Conservation (phyloP, 2,888 invertebrate species). For the Andrena flavipes region DNA sequence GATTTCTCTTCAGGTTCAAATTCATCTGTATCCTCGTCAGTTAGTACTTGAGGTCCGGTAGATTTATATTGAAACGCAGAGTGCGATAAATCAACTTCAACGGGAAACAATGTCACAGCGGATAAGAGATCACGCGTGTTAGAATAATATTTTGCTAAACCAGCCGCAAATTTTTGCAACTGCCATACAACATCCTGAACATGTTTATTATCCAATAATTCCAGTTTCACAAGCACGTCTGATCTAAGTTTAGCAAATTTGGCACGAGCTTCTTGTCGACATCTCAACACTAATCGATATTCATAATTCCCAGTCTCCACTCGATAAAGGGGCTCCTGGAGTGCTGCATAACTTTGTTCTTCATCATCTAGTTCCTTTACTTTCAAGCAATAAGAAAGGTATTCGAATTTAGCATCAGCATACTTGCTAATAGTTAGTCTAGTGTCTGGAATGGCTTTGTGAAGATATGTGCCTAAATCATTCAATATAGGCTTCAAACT, state of each 20-base stretch:
- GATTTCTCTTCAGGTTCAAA: conserved; percentile 57
- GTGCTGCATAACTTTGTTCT: conserved; percentile 95
- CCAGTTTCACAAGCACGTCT: conserved; percentile 98
- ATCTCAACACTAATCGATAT: conserved; percentile 97
- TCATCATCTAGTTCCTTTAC: conserved; percentile 99
- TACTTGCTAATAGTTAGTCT: conserved; percentile 98
- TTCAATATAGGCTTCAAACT: conserved; percentile 96
- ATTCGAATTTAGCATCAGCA: conserved; percentile 99
- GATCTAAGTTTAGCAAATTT: conserved; percentile 93
- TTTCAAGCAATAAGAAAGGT: conserved; percentile 99
- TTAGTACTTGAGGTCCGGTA: conserved; percentile 81
- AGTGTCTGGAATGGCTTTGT: conserved; percentile 99
- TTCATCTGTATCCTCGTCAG: conserved; percentile 75
- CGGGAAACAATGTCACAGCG: conserved; percentile 94
- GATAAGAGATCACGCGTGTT: conserved; percentile 92
- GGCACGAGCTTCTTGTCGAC: conserved; percentile 96
- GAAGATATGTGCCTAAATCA: conserved; percentile 98
- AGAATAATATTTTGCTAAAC: conserved; percentile 91
- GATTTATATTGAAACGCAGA: conserved; percentile 96
- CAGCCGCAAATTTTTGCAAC: conserved; percentile 92
- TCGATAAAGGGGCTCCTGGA: conserved; percentile 98
- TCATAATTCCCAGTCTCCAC: conserved; percentile 99
- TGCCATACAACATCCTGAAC: conserved; percentile 97
- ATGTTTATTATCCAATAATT: conserved; percentile 98
- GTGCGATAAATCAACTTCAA: conserved; percentile 97